phyloP scores from a whole-genome alignment of 2,888 invertebrate species.

The Dermolepida albohirtum region DNA sequence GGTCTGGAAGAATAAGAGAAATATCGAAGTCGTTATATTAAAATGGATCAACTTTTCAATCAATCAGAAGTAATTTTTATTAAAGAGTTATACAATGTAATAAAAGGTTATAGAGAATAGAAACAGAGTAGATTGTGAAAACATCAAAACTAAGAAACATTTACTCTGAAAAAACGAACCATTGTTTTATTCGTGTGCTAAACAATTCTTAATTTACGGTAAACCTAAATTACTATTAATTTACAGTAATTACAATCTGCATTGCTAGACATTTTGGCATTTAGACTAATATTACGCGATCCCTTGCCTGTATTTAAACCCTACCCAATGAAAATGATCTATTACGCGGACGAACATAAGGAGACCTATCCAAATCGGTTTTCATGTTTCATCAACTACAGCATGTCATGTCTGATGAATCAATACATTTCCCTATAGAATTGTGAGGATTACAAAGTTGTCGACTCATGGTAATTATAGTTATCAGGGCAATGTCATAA shows the following conservation, averaged over 20 bases:
- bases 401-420: slow-evolving; percentile 20
- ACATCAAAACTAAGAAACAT: too few relatives aligned
- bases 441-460: slow-evolving; percentile 18
- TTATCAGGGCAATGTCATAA: slow-evolving; percentile 11
- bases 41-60: too few relatives aligned
- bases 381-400: slow-evolving; percentile 15
- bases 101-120: too few relatives aligned
- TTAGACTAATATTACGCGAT: slow-evolving; percentile 10
- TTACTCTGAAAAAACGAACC: too few relatives aligned
- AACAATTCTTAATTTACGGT: too few relatives aligned
- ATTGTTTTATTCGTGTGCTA: too few relatives aligned
- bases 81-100: too few relatives aligned
- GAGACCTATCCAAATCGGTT: slow-evolving; percentile 18
- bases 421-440: slow-evolving; percentile 15
- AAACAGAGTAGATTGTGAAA: too few relatives aligned
- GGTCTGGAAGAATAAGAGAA: too few relatives aligned
- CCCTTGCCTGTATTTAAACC: slow-evolving; percentile 6
- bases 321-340: slow-evolving; percentile 19
- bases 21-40: too few relatives aligned
- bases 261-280: not conserved
- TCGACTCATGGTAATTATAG: slow-evolving; percentile 20
- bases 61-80: too few relatives aligned
- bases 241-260: not conserved
- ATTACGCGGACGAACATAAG: slow-evolving; percentile 8
- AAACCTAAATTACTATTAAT: not conserved